These are phyloP conservation scores for Smutsia temminckii DNA, from an alignment of 2,797 vertebrate species.

Conservation along the genomic window DNA sequence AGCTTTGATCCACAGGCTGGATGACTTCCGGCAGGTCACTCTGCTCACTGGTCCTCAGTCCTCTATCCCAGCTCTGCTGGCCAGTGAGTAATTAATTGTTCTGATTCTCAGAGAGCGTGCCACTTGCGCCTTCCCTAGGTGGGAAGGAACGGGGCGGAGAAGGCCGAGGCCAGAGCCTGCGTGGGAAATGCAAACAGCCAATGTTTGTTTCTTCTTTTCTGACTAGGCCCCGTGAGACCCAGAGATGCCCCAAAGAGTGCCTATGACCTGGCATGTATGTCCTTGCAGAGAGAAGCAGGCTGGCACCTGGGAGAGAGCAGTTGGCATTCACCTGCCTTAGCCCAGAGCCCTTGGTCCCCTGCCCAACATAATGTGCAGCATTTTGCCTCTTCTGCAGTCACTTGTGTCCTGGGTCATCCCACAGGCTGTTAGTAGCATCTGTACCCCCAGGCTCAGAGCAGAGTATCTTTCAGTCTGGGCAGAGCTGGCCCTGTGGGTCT, in stretches of 20 bases:
- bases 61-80: not conserved
- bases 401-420: not conserved
- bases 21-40: not conserved
- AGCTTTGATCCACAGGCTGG: not conserved
- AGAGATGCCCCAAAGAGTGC: not conserved
- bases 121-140: not conserved
- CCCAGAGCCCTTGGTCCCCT: not conserved
- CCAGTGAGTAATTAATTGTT: not conserved
- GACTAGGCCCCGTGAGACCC: not conserved
- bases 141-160: not conserved
- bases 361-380: not conserved
- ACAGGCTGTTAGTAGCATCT: not conserved
- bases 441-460: not conserved
- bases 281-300: not conserved
- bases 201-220: not conserved
- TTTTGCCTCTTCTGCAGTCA: not conserved
- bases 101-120: not conserved
- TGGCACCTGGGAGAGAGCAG: not conserved
- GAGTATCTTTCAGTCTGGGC: not conserved
- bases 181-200: not conserved
- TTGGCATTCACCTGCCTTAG: not conserved
- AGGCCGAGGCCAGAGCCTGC: not conserved
- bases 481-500: not conserved
- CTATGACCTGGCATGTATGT: not conserved
- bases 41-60: not conserved